These are phyloP conservation scores for Protonemura montana DNA, from an alignment of 2,888 invertebrate species.

Conservation along the genomic window DNA sequence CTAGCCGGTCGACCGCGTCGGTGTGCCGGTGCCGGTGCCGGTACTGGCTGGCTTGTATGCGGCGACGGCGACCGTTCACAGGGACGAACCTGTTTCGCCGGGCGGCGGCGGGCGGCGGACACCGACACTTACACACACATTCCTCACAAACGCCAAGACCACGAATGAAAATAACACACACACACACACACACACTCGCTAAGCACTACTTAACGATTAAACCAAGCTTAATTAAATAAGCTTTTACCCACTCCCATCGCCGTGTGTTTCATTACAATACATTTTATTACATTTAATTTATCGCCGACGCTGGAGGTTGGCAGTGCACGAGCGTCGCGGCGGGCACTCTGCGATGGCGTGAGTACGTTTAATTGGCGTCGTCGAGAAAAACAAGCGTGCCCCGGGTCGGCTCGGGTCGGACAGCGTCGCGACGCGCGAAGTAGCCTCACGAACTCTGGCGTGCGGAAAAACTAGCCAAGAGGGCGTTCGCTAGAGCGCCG, in stretches of 20 bases:
- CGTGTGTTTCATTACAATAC: conserved; percentile 37
- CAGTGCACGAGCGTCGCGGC: not conserved
- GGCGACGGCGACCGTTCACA: no score
- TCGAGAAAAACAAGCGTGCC: not conserved
- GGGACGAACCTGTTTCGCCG: not conserved
- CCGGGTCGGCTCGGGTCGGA: not conserved
- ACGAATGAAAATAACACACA: not conserved
- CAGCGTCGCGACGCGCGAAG: not conserved
- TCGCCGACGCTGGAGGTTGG: conserved; percentile 19
- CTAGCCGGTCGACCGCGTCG: no score
- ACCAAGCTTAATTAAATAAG: conserved; percentile 41
- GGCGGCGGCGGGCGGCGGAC: not conserved
- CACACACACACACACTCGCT: not conserved
- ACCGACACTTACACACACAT: not conserved
- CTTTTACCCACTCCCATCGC: conserved; percentile 31
- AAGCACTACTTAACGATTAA: conserved; percentile 36
- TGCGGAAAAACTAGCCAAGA: not conserved
- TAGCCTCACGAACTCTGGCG: not conserved
- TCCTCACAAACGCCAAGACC: not conserved
- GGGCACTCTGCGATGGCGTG: not conserved
- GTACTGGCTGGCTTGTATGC: not conserved
- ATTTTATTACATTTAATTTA: conserved; percentile 40
- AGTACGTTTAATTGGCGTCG: not conserved
- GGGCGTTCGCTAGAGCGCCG: no score
- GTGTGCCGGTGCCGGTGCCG: not conserved